These are phyloP conservation scores for Drosophila emarginata DNA, from an alignment of 2,888 invertebrate genomes.

Conservation along the genomic window DNA sequence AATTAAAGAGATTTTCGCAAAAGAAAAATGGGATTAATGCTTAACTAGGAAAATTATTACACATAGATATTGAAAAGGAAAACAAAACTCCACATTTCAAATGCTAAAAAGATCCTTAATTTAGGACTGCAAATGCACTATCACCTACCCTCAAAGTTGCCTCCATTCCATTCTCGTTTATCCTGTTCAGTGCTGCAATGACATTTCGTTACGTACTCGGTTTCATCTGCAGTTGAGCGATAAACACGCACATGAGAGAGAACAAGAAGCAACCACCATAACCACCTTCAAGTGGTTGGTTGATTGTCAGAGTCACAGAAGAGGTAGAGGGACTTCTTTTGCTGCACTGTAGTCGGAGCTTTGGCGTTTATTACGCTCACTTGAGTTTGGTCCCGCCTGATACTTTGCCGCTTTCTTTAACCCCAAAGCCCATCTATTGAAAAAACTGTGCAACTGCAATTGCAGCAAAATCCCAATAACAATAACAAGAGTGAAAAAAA, in stretches of 20 bases:
- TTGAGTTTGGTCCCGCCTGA: slow-evolving; percentile 39
- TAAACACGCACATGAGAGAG: slow-evolving; percentile 53
- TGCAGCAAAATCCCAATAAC: background rate
- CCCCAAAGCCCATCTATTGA: too few relatives aligned
- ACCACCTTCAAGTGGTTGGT: slow-evolving; percentile 3
- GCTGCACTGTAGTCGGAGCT: slow-evolving; percentile 50
- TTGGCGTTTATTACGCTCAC: slow-evolving; percentile 70
- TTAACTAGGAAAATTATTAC: too few relatives aligned
- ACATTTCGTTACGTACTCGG: background rate
- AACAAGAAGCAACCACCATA: slow-evolving; percentile 19
- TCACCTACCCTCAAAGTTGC: background rate
- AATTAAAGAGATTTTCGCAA: too few relatives aligned
- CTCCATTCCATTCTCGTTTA: background rate
- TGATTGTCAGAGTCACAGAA: slow-evolving; percentile 24
- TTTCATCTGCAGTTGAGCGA: slow-evolving; percentile 25
- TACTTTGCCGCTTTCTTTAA: background rate
- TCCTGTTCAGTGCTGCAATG: background rate
- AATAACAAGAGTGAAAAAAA: background rate
- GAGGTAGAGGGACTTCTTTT: background rate
- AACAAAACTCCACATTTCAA: background rate
- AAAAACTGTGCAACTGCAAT: slow-evolving; percentile 5
- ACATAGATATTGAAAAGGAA: too few relatives aligned
- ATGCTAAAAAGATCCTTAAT: background rate
- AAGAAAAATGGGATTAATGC: too few relatives aligned
- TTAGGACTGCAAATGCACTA: background rate